Conservation (phyloP, 1,140 invertebrate genomes). For the Mercenaria mercenaria region DNA sequence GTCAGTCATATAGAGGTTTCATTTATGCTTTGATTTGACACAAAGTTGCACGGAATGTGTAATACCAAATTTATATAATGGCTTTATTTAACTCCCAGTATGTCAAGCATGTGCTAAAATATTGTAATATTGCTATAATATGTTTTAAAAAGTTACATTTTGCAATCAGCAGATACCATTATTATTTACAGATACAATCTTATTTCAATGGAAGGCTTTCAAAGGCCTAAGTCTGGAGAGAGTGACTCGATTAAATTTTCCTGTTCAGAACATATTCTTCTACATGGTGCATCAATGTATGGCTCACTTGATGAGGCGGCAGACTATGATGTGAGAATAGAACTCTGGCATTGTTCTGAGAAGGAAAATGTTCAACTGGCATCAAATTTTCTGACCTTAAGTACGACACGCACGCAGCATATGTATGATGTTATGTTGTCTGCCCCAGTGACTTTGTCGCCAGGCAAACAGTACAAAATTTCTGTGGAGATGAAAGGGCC, state of each 20-base stretch:
- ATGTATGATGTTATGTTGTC: slow-evolving; percentile 45
- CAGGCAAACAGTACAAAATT: slow-evolving; percentile 48
- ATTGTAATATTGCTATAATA: too few relatives aligned
- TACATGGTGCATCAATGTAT: slow-evolving; percentile 57
- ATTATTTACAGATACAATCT: slow-evolving; percentile 50
- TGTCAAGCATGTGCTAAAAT: too few relatives aligned
- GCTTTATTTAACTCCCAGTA: too few relatives aligned
- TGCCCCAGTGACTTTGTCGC: slow-evolving; percentile 17
- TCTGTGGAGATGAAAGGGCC: slow-evolving; percentile 53
- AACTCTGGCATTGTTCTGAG: not conserved
- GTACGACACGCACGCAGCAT: slow-evolving; percentile 44
- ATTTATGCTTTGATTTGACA: too few relatives aligned
- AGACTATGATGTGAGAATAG: slow-evolving; percentile 55
- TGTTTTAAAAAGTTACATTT: too few relatives aligned
- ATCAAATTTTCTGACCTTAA: slow-evolving; percentile 31
- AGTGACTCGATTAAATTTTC: slow-evolving; percentile 39
- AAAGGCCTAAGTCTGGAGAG: not conserved
- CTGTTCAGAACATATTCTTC: slow-evolving; percentile 52
- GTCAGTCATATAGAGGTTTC: too few relatives aligned
- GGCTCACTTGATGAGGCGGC: slow-evolving; percentile 54
- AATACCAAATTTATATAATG: too few relatives aligned
- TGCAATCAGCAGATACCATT: too few relatives aligned
- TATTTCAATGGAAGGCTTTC: slow-evolving; percentile 49
- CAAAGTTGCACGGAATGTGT: too few relatives aligned
- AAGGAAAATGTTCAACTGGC: slow-evolving; percentile 1